These are phyloP conservation scores for Oxyura jamaicensis DNA, from an alignment of 2,113 vertebrate species.

Conservation along the genomic window DNA sequence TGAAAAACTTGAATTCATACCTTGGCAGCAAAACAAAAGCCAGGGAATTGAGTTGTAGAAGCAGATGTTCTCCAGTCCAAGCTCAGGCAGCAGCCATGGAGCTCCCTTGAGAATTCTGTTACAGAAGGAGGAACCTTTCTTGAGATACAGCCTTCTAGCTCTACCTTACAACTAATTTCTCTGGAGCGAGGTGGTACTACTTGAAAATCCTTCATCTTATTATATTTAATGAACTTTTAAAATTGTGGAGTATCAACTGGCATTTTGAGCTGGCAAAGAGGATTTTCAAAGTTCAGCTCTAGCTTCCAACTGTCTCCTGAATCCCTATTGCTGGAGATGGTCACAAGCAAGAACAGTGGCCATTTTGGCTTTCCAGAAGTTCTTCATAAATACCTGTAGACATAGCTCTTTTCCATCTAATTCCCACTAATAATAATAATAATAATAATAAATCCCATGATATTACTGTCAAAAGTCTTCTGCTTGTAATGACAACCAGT, in stretches of 20 bases:
- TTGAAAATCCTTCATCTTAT: neutral
- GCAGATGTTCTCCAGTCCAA: too few species aligned
- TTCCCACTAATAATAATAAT: neutral
- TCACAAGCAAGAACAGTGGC: neutral
- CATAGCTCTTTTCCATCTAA: accelerated
- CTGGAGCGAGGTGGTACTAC: neutral
- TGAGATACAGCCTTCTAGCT: neutral
- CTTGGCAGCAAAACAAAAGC: neutral
- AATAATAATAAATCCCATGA: neutral
- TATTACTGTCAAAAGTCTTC: neutral
- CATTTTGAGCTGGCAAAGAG: neutral
- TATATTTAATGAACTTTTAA: neutral
- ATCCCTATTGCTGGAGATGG: accelerated
- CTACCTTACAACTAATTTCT: neutral
- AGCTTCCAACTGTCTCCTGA: neutral
- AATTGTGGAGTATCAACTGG: neutral
- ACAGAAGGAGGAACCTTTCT: neutral
- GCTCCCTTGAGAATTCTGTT: neutral
- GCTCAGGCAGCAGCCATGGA: too few species aligned
- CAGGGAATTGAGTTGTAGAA: neutral
- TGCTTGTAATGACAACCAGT: neutral
- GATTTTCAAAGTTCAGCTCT: neutral
- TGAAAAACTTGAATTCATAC: neutral
- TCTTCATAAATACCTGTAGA: neutral
- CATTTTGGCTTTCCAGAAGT: neutral